Evolutionary conservation across 2,797 vertebrate species (phyloP), one percentile per base, ranked within the genome.

Genomic region (Myripristis jacobus): DNA sequence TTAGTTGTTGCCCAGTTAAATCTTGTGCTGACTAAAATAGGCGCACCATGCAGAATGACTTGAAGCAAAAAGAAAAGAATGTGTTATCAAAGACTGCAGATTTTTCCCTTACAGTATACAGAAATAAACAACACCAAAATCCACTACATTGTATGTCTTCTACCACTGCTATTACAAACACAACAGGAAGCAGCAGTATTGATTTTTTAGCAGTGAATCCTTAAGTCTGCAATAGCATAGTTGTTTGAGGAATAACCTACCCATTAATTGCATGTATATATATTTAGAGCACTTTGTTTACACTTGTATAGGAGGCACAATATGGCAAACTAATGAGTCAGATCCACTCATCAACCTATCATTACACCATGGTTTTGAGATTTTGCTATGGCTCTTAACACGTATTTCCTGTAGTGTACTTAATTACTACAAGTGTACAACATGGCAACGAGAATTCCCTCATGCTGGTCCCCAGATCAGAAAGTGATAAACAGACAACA

Each of bases 1-100:
- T 90, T 54, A 84, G 82, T 79, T 76, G 44, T 63, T 55, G 36
- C 48, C 77, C 81, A 81, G 88, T 84, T 81, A 85, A 88, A 80
- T 75, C 62, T 27, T 48, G 62, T 0, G 29, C 68, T 46, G 38
- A 52, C 38, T 48, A 36, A 75, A 71, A 57, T 36, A 57, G 34
- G 47, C 47, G 57, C 7, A 8, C 13, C 7, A 27, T 54, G 53
- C 6, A 13, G 56, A 71, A 81, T 80, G 29, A 60, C 52, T 72
- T 47, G 36, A 1, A 29, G 51, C 16, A 27, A 6, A 29, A 27
- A 29, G 18, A 19, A 44, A 67, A 70, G 56, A 79, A 69, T 68
- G 52, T 62, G 51, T 69, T 64, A 77, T 74, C 46, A 18, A 57
- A 2, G 19, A 34, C 46, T 19, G 21, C 56, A 65, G 61, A 80